Percentiles rank a stretch among this genome's conserved stretches.
These are phyloP conservation scores for Neodiprion virginianus DNA, from an alignment of 1,140 invertebrate genomes.

Conservation along the genomic window DNA sequence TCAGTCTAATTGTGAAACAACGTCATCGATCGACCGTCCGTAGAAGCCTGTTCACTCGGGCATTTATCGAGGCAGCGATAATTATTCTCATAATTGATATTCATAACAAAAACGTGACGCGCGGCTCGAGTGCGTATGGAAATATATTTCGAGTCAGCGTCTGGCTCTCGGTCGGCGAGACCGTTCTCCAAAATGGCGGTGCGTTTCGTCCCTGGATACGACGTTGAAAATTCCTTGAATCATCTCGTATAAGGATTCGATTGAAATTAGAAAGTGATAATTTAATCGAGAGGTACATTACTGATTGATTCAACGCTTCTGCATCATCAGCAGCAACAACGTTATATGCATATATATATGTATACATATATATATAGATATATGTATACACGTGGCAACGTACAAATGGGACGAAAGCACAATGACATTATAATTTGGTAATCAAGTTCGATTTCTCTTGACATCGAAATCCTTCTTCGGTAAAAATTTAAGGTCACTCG, in stretches of 20 bases:
- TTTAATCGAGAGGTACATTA: not conserved
- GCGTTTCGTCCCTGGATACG: not conserved
- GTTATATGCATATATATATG: not conserved
- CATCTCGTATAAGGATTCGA: not conserved
- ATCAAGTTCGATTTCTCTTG: conserved; percentile 5
- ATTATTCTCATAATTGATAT: too few relatives aligned
- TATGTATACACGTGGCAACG: not conserved
- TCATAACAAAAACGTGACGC: too few relatives aligned
- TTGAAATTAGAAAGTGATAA: conserved; percentile 8
- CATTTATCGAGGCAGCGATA: too few relatives aligned
- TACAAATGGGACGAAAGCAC: not conserved
- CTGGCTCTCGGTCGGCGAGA: not conserved
- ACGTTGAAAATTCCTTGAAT: not conserved
- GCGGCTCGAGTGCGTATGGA: too few relatives aligned
- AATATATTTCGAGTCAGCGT: too few relatives aligned
- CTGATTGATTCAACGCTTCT: not conserved
- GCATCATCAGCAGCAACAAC: too few relatives aligned
- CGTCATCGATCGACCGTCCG: too few relatives aligned
- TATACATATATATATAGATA: not conserved
- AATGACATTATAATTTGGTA: not conserved
- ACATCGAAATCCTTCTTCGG: conserved; percentile 7
- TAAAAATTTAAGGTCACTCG: conserved; percentile 3
- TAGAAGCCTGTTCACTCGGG: too few relatives aligned
- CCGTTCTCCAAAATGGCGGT: conserved; percentile 6
- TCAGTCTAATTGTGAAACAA: too few relatives aligned